A percentile compares a stretch with the other conserved stretches of the same genome.
These are phyloP conservation scores for Stichopus chloronotus DNA, from an alignment of 35 echinoderm and acorn worm species.

Conservation along the genomic window DNA sequence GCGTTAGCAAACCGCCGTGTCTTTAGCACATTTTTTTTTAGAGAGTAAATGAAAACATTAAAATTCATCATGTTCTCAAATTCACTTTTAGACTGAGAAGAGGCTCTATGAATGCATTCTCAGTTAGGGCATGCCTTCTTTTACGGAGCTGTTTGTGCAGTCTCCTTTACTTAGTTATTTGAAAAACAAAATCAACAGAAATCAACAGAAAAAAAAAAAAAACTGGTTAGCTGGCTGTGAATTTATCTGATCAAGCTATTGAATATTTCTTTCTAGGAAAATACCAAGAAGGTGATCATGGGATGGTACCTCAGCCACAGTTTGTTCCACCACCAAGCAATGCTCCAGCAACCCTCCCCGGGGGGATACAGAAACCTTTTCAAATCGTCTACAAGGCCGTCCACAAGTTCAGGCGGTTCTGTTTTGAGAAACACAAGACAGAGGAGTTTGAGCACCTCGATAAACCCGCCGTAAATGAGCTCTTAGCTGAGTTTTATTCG, in stretches of 20 bases:
- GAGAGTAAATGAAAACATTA: no score
- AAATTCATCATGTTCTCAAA: no score
- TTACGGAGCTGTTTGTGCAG: no score
- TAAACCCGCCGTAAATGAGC: background rate
- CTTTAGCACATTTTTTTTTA: no score
- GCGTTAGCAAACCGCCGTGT: no score
- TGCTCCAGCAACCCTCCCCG: background rate
- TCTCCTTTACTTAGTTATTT: no score
- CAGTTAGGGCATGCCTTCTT: no score
- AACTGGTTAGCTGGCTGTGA: no score
- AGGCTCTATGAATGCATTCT: no score
- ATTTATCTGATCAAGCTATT: background rate
- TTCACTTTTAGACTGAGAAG: no score
- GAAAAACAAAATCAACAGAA: no score
- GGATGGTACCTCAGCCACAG: background rate
- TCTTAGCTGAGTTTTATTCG: conserved; percentile 28
- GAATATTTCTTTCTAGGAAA: background rate
- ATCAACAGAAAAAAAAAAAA: no score
- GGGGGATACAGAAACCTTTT: conserved; percentile 16
- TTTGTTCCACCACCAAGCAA: background rate
- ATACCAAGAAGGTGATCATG: background rate
- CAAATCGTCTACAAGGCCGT: conserved; percentile 52
- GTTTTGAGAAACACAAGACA: conserved; percentile 14
- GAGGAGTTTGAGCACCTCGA: conserved; percentile 8
- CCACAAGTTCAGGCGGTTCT: conserved; percentile 28